These are phyloP conservation scores for Biston stratarius DNA, from an alignment of 2,888 invertebrate genomes.

Conservation along the genomic window DNA sequence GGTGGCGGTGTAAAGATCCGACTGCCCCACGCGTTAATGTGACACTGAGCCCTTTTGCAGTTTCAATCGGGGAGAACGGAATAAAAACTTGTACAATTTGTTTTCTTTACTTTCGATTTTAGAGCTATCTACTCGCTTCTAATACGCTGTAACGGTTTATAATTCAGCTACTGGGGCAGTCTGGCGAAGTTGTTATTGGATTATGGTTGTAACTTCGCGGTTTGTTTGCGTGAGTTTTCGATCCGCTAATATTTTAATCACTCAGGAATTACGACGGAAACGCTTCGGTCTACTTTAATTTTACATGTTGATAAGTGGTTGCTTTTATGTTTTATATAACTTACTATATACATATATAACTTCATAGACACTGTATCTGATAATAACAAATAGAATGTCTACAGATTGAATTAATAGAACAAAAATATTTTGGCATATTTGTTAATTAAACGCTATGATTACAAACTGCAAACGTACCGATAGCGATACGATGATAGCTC, in stretches of 20 bases:
- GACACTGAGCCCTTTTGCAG: constrained; percentile 60
- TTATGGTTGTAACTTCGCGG: constrained; percentile 47
- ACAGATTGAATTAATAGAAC: too few relatives aligned
- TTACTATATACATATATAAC: not conserved
- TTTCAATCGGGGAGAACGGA: constrained; percentile 13
- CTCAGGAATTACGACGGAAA: constrained; percentile 28
- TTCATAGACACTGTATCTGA: too few relatives aligned
- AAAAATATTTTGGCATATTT: too few relatives aligned
- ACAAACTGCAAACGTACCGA: too few relatives aligned
- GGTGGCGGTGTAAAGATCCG: constrained; percentile 50
- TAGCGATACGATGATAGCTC: too few relatives aligned
- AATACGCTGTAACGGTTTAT: constrained; percentile 9
- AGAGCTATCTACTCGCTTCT: constrained; percentile 42
- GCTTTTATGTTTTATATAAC: not conserved
- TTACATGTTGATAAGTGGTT: constrained; percentile 11
- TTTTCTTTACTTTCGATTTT: constrained; percentile 51
- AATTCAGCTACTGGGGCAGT: constrained; percentile 43
- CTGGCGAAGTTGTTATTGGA: constrained; percentile 52
- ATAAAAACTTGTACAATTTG: constrained; percentile 22
- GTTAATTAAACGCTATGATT: too few relatives aligned
- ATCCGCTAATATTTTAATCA: constrained; percentile 38
- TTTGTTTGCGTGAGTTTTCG: constrained; percentile 44
- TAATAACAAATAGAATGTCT: too few relatives aligned
- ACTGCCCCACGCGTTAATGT: constrained; percentile 61
- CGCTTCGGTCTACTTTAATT: constrained; percentile 43